Evolutionary conservation across 2,888 invertebrate genomes (phyloP).

Genomic region (Erebia aethiops): DNA sequence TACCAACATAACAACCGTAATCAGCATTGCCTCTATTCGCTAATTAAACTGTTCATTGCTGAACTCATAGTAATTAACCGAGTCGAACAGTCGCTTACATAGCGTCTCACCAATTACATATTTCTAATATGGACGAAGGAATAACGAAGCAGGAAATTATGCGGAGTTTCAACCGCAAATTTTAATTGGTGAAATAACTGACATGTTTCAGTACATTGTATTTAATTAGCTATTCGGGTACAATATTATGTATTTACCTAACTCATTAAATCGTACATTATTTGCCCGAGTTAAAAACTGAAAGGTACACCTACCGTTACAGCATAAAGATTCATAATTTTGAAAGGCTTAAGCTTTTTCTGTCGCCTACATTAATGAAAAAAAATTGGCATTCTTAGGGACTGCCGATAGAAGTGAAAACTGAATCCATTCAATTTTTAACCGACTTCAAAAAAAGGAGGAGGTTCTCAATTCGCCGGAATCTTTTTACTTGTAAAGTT

Average conservation of each 20-base stretch:
- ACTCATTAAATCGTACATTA: slow-evolving; percentile 38
- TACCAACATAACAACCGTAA: slow-evolving; percentile 61
- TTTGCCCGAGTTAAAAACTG: too few relatives aligned
- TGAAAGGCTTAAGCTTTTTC: too few relatives aligned
- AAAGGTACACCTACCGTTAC: too few relatives aligned
- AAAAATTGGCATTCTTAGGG: too few relatives aligned
- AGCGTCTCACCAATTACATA: slow-evolving; percentile 41
- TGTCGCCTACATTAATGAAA: too few relatives aligned
- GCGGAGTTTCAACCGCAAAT: slow-evolving; percentile 41
- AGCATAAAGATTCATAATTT: too few relatives aligned
- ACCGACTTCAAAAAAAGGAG: too few relatives aligned
- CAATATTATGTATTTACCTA: slow-evolving; percentile 33
- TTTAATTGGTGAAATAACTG: slow-evolving; percentile 44
- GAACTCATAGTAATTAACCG: slow-evolving; percentile 58
- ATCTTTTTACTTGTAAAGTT: too few relatives aligned
- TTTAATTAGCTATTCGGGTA: slow-evolving; percentile 47
- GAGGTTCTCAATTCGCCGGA: too few relatives aligned
- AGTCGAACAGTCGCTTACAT: slow-evolving; percentile 41
- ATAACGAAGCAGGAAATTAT: slow-evolving; percentile 42
- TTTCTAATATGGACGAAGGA: slow-evolving; percentile 45
- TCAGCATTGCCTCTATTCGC: slow-evolving; percentile 63
- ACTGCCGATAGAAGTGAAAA: too few relatives aligned
- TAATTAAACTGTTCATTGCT: slow-evolving; percentile 72
- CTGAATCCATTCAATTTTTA: too few relatives aligned
- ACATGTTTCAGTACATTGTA: slow-evolving; percentile 40